These are phyloP conservation scores for Drosophila tripunctata DNA, from an alignment of 2,888 invertebrate species.

Conservation along the genomic window DNA sequence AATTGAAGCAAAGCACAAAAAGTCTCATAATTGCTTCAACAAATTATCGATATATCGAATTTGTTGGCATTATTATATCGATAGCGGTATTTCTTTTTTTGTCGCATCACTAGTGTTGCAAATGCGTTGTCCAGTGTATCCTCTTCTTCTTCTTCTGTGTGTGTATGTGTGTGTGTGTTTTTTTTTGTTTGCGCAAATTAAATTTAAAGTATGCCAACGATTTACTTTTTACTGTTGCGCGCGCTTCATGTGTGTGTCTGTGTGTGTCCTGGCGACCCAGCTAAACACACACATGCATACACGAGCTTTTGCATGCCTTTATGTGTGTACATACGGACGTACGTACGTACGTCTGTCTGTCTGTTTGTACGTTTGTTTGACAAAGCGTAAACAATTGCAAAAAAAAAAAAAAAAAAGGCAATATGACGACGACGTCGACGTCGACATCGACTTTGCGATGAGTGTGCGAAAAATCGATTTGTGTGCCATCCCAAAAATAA, in stretches of 20 bases:
- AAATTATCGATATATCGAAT: too few species aligned
- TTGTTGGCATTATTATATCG: too few species aligned
- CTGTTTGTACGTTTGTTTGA: conserved; percentile 49
- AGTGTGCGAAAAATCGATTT: conserved; percentile 77
- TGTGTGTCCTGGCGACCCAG: conserved; percentile 58
- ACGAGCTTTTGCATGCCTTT: neutral
- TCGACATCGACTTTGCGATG: conserved; percentile 50
- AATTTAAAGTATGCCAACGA: conserved; percentile 77
- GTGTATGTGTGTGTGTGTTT: conserved; percentile 12
- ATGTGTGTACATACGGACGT: conserved; percentile 6
- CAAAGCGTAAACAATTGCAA: conserved; percentile 79
- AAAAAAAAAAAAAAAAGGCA: conserved; percentile 59
- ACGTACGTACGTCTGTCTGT: conserved; percentile 17
- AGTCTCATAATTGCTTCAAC: too few species aligned
- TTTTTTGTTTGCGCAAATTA: conserved; percentile 73
- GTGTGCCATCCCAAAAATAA: conserved; percentile 73
- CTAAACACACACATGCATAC: conserved; percentile 15
- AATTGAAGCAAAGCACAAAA: too few species aligned
- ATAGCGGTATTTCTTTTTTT: too few species aligned
- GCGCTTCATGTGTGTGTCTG: too few species aligned
- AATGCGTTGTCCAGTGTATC: too few species aligned
- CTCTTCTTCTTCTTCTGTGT: too few species aligned
- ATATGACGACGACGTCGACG: conserved; percentile 28
- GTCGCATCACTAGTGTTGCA: too few species aligned
- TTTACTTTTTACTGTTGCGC: conserved; percentile 75